Base-by-base conservation (phyloP, 30 jellyfish, hydroid and myxozoan genomes). In the Sanderia malayensis region DNA sequence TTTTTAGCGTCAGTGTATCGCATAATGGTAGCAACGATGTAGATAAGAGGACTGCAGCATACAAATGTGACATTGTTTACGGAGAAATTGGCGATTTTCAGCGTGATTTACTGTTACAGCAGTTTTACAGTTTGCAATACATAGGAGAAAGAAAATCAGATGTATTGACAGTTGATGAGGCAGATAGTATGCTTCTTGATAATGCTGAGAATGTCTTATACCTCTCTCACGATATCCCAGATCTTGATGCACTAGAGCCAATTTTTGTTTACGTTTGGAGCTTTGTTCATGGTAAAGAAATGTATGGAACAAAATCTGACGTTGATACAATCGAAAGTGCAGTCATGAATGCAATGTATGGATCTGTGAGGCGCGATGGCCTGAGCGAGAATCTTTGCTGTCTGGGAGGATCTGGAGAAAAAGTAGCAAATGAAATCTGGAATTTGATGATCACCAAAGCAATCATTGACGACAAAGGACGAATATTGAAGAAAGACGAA, bases 11-110 rank as follows among this genome's bases (percentile, higher is more conserved):
- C 3, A 21, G 25, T 6, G 86, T 58, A 26, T 60, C 77, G 41
- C 53, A 74, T 41, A 74, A 74, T 37, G 32, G 86, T 21, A 34
- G 57, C 11, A 67, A 58, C 8, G 68, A 60, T 13, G 13, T 3
- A 23, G 64, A 58, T 41, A 18, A 7, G 21, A 22, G 77, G 58
- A 59, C 18, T 4, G 58, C 33, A 31, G 67, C 68, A 6, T 59
- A 74, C 68, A 59, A 60, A 29, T 25, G 28, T 6, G 21, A 27
- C 13, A 44, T 74, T 4, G 69, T 74, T 44, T 74, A 74, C 45
- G 86, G 86, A 3, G 86, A 58, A 23, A 41, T 60, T 34, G 76
- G 77, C 21, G 34, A 67, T 9, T 74, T 74, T 74, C 86, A 74
- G 41, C 57, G 77, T 13, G 86, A 74, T 29, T 28, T 60, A 6